Evolutionary conservation across 2,797 vertebrate species (phyloP).

Genomic region (Balearica regulorum): DNA sequence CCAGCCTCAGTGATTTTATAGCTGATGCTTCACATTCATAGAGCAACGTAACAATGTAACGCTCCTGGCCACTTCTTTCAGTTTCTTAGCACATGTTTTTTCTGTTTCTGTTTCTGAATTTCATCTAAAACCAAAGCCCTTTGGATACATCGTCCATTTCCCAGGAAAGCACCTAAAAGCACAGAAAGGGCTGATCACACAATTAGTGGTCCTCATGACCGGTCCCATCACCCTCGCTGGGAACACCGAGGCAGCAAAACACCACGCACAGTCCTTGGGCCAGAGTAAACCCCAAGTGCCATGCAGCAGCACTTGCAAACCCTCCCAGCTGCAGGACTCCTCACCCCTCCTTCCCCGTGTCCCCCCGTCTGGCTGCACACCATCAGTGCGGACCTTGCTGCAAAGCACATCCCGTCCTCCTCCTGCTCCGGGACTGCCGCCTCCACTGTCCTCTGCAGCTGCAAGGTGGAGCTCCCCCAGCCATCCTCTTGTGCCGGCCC

Average conservation of each 20-base stretch:
- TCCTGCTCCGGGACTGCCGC: not conserved
- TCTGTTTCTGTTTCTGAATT: not conserved
- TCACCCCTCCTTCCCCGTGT: fast-evolving
- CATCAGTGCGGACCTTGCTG: not conserved
- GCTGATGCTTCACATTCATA: not conserved
- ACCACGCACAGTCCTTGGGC: fast-evolving
- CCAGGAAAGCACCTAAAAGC: not conserved
- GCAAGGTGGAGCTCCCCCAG: not conserved
- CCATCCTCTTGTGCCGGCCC: not conserved
- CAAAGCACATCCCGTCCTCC: not conserved
- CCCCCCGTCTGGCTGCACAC: not conserved
- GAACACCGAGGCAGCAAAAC: not conserved
- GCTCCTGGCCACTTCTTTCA: not conserved
- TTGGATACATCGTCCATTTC: not conserved
- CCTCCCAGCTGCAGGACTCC: not conserved
- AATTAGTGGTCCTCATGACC: not conserved
- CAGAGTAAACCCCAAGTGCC: not conserved
- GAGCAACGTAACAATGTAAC: fast-evolving
- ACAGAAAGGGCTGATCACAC: not conserved
- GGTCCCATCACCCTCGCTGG: not conserved
- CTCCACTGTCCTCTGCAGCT: not conserved
- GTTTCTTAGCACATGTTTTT: not conserved
- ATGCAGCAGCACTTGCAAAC: not conserved
- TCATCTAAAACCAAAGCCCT: not conserved
- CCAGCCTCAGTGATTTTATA: not conserved